Conservation (phyloP, 2,888 invertebrate species). For the Cabera pusaria region DNA sequence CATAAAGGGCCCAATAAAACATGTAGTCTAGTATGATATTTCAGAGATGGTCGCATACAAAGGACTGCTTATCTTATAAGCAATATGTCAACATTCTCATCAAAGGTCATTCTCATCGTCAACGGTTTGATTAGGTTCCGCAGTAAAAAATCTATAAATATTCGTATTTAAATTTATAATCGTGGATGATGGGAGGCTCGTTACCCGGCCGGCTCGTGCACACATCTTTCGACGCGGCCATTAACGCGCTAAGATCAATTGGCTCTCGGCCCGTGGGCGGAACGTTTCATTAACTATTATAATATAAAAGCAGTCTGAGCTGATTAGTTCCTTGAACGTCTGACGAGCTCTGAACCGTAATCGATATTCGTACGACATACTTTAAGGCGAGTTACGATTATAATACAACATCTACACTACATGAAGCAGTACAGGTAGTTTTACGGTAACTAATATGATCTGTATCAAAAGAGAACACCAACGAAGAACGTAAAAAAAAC, state of each 20-base stretch:
- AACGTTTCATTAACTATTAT: conserved; percentile 78
- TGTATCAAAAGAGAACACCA: conserved; percentile 44
- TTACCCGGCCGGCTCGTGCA: conserved; percentile 53
- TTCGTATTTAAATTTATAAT: conserved; percentile 59
- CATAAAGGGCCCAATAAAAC: conserved; percentile 25
- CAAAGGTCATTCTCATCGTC: conserved; percentile 30
- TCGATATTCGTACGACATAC: conserved; percentile 51
- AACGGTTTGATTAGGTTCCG: conserved; percentile 48
- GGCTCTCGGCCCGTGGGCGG: conserved; percentile 70
- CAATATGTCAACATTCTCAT: conserved; percentile 35
- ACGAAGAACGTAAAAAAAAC: conserved; percentile 52
- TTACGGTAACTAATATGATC: conserved; percentile 20
- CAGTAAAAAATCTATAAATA: conserved; percentile 54
- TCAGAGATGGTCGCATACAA: conserved; percentile 28
- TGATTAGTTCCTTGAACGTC: conserved; percentile 69
- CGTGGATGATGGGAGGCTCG: conserved; percentile 52
- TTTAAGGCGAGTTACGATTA: conserved; percentile 39
- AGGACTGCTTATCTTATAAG: conserved; percentile 25
- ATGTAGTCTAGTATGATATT: conserved; percentile 29
- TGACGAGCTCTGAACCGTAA: conserved; percentile 50
- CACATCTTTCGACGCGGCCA: conserved; percentile 68
- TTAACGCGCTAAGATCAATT: conserved; percentile 75
- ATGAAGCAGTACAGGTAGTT: conserved; percentile 18
- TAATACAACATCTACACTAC: conserved; percentile 25
- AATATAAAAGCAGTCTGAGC: conserved; percentile 72